Evolutionary conservation across 1,140 invertebrate genomes (phyloP).

Genomic region (Drosophila ohnishii): DNA sequence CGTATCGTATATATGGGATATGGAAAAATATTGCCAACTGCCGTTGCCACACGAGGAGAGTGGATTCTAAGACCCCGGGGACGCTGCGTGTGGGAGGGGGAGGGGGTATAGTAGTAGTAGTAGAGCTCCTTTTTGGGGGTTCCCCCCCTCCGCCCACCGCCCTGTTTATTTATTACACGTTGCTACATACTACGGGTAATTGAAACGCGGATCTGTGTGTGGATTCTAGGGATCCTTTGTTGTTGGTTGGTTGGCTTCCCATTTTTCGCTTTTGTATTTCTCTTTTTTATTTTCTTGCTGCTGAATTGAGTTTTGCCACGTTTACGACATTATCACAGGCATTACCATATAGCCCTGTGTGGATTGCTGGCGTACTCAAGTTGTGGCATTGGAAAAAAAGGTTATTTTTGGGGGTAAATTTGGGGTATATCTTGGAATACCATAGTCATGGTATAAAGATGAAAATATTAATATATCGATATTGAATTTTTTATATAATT

Average conservation of each 20-base stretch:
- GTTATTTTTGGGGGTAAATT: neutral
- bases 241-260: conserved; percentile 19
- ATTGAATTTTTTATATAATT: neutral
- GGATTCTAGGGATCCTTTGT: conserved; percentile 19
- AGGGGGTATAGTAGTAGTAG: too few relatives aligned
- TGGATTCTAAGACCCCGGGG: conserved; percentile 12
- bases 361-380: too few relatives aligned
- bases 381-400: too few relatives aligned
- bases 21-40: conserved; percentile 41
- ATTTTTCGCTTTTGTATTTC: neutral
- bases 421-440: too few relatives aligned
- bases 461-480: neutral
- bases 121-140: conserved; percentile 3
- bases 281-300: neutral
- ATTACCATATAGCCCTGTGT: neutral
- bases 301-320: conserved; percentile 23
- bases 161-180: conserved; percentile 49
- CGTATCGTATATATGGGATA: conserved; percentile 33
- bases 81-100: too few relatives aligned
- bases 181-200: conserved; percentile 49
- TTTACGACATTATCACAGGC: conserved; percentile 17
- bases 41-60: conserved; percentile 8
- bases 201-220: conserved; percentile 42
- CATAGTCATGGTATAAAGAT: neutral
- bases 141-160: conserved; percentile 1